Conservation (phyloP, 2,113 vertebrate species). For the Rostratula benghalensis region DNA sequence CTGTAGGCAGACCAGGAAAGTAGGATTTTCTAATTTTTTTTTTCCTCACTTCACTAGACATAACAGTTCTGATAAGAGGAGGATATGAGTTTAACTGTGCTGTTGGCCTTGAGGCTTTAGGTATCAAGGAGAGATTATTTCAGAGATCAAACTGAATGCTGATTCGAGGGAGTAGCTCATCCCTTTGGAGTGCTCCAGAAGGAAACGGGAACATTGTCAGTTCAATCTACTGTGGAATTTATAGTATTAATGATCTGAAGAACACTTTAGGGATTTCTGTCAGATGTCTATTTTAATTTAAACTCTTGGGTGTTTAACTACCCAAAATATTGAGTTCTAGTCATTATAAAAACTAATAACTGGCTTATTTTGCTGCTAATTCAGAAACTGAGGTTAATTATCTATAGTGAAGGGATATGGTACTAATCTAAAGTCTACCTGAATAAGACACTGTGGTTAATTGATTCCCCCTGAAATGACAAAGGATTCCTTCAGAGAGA, state of each 20-base stretch:
- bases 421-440: conserved; percentile 79
- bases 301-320: conserved; percentile 81
- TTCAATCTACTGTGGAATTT: conserved; percentile 76
- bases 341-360: conserved; percentile 84
- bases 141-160: conserved; percentile 72
- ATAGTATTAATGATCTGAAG: conserved; percentile 80
- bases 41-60: neutral
- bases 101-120: conserved; percentile 64
- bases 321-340: conserved; percentile 81
- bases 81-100: conserved; percentile 20
- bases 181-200: conserved; percentile 68
- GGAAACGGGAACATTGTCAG: conserved; percentile 69
- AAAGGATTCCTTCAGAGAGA: conserved; percentile 58
- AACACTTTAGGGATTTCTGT: conserved; percentile 78
- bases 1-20: neutral
- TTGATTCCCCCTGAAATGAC: conserved; percentile 73
- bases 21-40: neutral
- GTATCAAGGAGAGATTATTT: conserved; percentile 69
- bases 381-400: conserved; percentile 82
- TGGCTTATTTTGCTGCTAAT: conserved; percentile 79
- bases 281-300: conserved; percentile 84
- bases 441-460: conserved; percentile 72
- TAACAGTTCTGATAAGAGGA: neutral
- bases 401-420: conserved; percentile 76
- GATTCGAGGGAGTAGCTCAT: conserved; percentile 69